Evolutionary conservation across 2,113 vertebrate genomes (phyloP).

Genomic region (Petrocephalus zakoni): DNA sequence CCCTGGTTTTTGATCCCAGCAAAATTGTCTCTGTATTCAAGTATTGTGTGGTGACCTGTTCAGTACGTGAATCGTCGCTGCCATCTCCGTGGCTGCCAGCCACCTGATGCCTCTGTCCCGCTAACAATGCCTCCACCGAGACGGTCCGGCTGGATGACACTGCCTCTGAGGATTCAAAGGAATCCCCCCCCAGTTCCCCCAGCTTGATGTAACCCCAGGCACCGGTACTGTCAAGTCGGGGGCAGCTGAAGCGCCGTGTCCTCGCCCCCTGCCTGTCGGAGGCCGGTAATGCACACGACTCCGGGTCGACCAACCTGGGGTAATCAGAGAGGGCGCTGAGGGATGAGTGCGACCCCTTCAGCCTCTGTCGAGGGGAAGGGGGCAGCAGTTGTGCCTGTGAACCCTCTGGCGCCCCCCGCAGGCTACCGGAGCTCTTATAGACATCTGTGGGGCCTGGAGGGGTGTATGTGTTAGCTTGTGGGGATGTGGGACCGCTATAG

Average conservation of each 20-base stretch:
- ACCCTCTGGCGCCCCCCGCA: constrained; percentile 53
- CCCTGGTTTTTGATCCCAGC: constrained; percentile 64
- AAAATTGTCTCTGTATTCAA: constrained; percentile 73
- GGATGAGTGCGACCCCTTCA: constrained; percentile 57
- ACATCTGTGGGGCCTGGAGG: constrained; percentile 40
- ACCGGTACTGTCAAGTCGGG: constrained; percentile 71
- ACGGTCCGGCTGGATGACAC: constrained; percentile 51
- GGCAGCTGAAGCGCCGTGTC: constrained; percentile 71
- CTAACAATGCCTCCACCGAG: constrained; percentile 44
- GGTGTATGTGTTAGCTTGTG: constrained; percentile 15
- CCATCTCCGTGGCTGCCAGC: neutral
- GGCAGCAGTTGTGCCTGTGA: constrained; percentile 54
- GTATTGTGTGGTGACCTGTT: constrained; percentile 56
- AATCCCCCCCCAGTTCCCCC: constrained; percentile 74
- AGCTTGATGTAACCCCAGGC: constrained; percentile 90
- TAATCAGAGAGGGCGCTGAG: constrained; percentile 59
- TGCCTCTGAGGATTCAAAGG: constrained; percentile 69
- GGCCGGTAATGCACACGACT: constrained; percentile 52
- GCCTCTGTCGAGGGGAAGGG: constrained; percentile 46
- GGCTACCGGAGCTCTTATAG: constrained; percentile 61
- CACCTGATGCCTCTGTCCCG: constrained; percentile 43
- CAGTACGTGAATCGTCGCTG: constrained; percentile 29
- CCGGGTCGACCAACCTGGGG: constrained; percentile 54
- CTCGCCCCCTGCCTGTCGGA: constrained; percentile 47
- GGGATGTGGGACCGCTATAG: neutral